Base-by-base conservation (phyloP, 2,888 invertebrate genomes). In the Graphium colonna region DNA sequence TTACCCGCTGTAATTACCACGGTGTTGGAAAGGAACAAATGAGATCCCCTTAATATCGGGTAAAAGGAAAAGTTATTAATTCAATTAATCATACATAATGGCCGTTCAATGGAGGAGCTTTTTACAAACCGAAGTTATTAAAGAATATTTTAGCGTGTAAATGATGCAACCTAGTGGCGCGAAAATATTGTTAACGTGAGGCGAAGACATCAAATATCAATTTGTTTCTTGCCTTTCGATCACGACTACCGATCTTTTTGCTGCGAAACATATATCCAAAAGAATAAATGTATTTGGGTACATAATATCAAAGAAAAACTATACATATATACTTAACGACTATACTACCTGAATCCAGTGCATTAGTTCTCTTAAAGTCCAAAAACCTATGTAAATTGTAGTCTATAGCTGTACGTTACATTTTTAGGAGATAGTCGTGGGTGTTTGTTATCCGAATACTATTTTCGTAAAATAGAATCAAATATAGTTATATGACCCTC, bases 161-260 rank as follows among this genome's bases (percentile, higher is more conserved):
- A 68, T 69, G 67, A 64, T 59, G 59, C 62, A 61, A 63, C 65
- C 62, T 61, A 56, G 63, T 58, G 63, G 64, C 58, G 68, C 67
- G 68, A 66, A 68, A 68, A 75, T 5, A 75, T 75, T 71, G 73
- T 76, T 74, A 77, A 67, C 66, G 66, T 61, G 64, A 61, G 61
- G 65, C 64, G 68, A 68, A 67, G 71, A 78, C 81, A 84, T 83
- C 78, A 83, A 80, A 82, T 82, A 82, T 81, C 80, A 78, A 84
- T 85, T 85, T 82, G 75, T 75, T 74, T 74, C 71, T 76, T 73
- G 69, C 65, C 68, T 69, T 69, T 57, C 62, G 52, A 55, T 60
- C 61, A 57, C 59, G 61, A 60, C n/a, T n/a, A n/a, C n/a, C n/a
- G 57, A 63, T 62, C 62, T 70, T 73, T 76, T 73, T 73, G 66